Base-by-base conservation (phyloP, 2,888 invertebrate genomes). In the Chaetoderma sp. region DNA sequence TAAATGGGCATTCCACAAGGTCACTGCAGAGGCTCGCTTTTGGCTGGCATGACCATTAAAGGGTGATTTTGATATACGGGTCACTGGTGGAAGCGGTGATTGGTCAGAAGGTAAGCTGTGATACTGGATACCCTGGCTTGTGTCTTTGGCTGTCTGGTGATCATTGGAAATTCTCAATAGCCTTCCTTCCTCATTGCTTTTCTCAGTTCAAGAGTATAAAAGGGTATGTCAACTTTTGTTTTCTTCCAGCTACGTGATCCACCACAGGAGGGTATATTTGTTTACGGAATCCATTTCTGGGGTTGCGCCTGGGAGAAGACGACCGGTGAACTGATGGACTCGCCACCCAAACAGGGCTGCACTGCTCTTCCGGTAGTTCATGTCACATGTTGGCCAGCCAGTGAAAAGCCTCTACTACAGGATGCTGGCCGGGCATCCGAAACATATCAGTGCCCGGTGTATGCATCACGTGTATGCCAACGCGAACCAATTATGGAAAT, bases 231-330 rank as follows among this genome's bases (percentile, higher is more conserved):
- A 21, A 4, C 18, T 13, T 23, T 18, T 2, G 1, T 6, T 18
- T 44, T 47, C 50, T 64, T 73, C 2, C 71, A 86, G 83, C 71
- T 86, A 33, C 78, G 86, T 55, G 86, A 86, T 62, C 86, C 86
- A 44, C 86, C 86, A n/a, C 79, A 83, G 55, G 86, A 86, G 68
- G 86, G 86, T 16, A 82, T 86, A 75, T 86, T 86, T 75, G 78
- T 86, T 2, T 83, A 81, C 69, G 86, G 86, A 21, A 81, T 86
- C 59, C 81, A 85, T 65, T 75, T 86, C 56, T 86, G 86, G 86
- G 86, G 85, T 21, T 86, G 85, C 74, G 78, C 80, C 52, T 86
- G 83, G 81, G 86, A 86, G 71, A 86, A 85, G 71, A 84, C 84
- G 28, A 83, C 82, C 2, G 81, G 82, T 18, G 86, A 86, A 49